These are phyloP conservation scores for Cuniculus paca DNA, from an alignment of 2,797 vertebrate genomes.

Conservation along the genomic window DNA sequence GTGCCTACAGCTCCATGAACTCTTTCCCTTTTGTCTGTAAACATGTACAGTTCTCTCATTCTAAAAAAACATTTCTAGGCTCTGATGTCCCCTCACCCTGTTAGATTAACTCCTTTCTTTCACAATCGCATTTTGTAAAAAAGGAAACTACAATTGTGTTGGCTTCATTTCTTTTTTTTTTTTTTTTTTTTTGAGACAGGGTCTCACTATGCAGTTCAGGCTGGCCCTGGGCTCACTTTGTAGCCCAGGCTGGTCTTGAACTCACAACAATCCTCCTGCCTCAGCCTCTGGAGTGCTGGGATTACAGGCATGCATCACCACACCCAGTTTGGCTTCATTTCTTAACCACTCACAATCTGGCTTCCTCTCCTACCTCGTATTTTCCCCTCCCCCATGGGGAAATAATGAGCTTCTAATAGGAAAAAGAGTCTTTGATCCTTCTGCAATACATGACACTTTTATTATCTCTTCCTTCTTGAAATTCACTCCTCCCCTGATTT, in stretches of 20 bases:
- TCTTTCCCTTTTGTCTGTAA: neutral
- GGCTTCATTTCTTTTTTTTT: slow-evolving; percentile 38
- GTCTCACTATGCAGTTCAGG: too few relatives aligned
- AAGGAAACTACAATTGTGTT: slow-evolving; percentile 25
- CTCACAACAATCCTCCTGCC: too few relatives aligned
- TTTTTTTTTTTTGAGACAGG: too few relatives aligned
- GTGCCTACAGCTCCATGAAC: neutral
- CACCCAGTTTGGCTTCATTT: slow-evolving; percentile 16
- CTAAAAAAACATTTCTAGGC: neutral
- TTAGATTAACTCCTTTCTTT: slow-evolving; percentile 20
- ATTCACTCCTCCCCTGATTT: neutral
- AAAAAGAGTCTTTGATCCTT: neutral
- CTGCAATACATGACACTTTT: neutral
- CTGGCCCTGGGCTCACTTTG: too few relatives aligned
- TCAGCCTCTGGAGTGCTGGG: too few relatives aligned
- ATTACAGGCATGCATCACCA: too few relatives aligned
- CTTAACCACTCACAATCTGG: neutral
- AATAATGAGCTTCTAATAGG: neutral
- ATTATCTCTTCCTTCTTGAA: neutral
- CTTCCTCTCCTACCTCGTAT: neutral
- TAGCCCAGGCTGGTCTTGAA: too few relatives aligned
- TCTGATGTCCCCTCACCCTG: neutral
- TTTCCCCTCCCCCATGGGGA: neutral
- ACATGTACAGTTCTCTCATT: neutral
- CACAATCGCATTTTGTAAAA: slow-evolving; percentile 54